A percentile compares a stretch with the other conserved stretches of the same genome.
Evolutionary conservation across 2,113 vertebrate species (phyloP).

Genomic region (Chaenogobius annularis): DNA sequence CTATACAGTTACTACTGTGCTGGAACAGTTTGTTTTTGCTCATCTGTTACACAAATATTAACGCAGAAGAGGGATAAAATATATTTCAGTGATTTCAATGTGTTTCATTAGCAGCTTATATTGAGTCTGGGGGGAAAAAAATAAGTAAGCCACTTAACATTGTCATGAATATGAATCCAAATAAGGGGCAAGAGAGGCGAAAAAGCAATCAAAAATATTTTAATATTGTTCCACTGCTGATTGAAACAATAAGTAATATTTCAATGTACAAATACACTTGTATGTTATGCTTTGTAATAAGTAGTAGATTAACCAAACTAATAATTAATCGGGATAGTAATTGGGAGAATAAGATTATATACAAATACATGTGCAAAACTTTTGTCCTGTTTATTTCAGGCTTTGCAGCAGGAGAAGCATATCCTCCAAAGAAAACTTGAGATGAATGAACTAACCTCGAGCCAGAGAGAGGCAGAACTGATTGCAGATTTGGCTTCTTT

Average conservation of each 20-base stretch:
- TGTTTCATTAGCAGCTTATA: not conserved
- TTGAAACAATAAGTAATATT: not conserved
- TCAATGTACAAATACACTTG: not conserved
- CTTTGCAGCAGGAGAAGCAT: conserved; percentile 75
- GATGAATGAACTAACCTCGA: conserved; percentile 64
- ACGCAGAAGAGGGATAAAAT: not conserved
- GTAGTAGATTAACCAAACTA: not conserved
- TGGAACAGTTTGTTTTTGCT: not conserved
- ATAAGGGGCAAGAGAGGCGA: not conserved
- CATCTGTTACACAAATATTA: not conserved
- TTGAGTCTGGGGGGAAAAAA: not conserved
- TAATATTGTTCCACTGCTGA: not conserved
- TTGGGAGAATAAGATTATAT: not conserved
- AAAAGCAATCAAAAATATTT: not conserved
- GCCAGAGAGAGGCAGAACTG: conserved; percentile 74
- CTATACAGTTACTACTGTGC: not conserved
- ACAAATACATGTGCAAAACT: not conserved
- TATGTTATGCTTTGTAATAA: not conserved
- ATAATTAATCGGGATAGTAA: not conserved
- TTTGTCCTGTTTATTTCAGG: conserved; percentile 49
- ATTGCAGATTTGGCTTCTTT: conserved; percentile 60
- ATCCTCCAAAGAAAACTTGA: conserved; percentile 73
- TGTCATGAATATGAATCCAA: not conserved
- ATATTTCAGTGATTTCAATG: not conserved
- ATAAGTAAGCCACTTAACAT: not conserved